Base-by-base conservation (phyloP, 1,140 invertebrate species). In the Drosophila azteca region DNA sequence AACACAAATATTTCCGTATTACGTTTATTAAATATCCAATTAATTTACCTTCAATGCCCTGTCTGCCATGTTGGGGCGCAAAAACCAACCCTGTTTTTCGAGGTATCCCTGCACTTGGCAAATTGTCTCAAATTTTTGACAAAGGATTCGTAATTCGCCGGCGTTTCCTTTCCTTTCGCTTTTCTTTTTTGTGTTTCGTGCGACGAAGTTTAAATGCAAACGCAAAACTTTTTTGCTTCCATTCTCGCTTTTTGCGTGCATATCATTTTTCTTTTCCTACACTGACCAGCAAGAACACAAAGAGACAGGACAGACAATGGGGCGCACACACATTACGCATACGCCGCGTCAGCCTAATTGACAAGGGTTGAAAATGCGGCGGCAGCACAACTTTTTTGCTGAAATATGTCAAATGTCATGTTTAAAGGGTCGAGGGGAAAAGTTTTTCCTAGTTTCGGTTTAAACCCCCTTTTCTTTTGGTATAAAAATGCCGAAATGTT, bases 291-390 rank as follows among this genome's bases (percentile, higher is more conserved):
- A 61, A 24, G 57, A 24, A 60, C 31, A 46, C 35, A 54, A 17
- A 59, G 20, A 50, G 43, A 72, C 31, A 53, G 22, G 43, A 39
- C 35, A 39, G 35, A 39, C 35, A 39, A 11, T 13, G 35, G 35
- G 35, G 22, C 29, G 31, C 66, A 67, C 54, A 59, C 76, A 64
- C 68, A 88, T 88, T 70, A 79, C 67, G 79, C 72, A 83, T 88
- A 83, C 83, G 83, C 83, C 80, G 63, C 73, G 83, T 88, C 83
- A 83, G 79, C 82, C 71, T 79, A 88, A 88, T 88, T 88, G 83
- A 88, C 79, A 88, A 88, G 83, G 83, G 83, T 88, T 79, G 43
- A 73, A 65, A 82, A 64, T 81, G 79, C 69, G 79, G 59, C 75
- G 64, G 67, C 73, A 77, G 78, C 78, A 70, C 60, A 79, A 79